These are phyloP conservation scores for Chroicocephalus ridibundus DNA, from an alignment of 2,113 vertebrate species.

Conservation along the genomic window DNA sequence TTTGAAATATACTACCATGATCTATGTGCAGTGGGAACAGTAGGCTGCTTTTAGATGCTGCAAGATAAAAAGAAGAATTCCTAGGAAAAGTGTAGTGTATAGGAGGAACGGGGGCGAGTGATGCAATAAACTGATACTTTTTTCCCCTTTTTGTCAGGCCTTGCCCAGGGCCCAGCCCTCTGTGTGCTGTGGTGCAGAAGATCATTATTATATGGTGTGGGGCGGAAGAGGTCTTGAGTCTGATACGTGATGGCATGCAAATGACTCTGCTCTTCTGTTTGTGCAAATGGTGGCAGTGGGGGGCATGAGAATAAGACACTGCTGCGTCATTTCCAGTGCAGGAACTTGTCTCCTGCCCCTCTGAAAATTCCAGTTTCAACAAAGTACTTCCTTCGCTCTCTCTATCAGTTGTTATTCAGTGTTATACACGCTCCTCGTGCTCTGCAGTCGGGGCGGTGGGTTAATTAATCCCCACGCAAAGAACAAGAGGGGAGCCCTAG, in stretches of 20 bases:
- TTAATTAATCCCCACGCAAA: background rate
- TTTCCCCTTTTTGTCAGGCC: background rate
- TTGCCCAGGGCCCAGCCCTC: fast-evolving
- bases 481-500: too few species aligned
- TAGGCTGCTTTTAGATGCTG: fast-evolving
- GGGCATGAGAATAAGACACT: fast-evolving
- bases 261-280: fast-evolving
- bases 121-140: background rate
- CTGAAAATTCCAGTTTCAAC: too few species aligned
- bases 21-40: background rate
- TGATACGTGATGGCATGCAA: fast-evolving
- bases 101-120: background rate
- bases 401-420: too few species aligned
- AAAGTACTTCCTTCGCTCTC: background rate
- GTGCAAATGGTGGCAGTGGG: background rate
- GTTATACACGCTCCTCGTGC: background rate
- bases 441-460: background rate
- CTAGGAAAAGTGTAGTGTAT: fast-evolving
- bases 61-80: background rate
- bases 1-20: fast-evolving
- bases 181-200: fast-evolving
- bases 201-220: fast-evolving
- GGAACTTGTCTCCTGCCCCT: background rate
- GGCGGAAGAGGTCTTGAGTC: background rate
- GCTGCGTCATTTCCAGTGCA: background rate